Evolutionary conservation across 2,113 vertebrate genomes (phyloP).

Genomic region (Poeciliopsis turrubarensis): DNA sequence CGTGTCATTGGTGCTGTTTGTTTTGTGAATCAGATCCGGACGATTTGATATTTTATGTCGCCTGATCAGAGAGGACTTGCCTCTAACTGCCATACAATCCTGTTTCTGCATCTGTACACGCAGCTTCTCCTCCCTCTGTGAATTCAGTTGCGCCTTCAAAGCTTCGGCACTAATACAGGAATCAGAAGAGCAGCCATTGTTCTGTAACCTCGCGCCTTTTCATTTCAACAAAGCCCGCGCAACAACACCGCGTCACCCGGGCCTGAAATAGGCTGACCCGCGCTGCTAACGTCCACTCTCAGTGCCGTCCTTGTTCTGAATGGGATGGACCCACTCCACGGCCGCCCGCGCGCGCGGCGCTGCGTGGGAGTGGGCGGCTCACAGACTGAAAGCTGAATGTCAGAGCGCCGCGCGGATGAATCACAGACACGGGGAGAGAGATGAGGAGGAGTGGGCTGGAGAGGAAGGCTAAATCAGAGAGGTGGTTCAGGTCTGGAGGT

Average conservation of each 20-base stretch:
- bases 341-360: conserved; percentile 5
- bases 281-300: neutral
- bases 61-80: neutral
- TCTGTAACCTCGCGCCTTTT: neutral
- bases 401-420: conserved; percentile 56
- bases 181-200: neutral
- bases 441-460: conserved; percentile 44
- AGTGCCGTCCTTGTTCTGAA: neutral
- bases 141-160: neutral
- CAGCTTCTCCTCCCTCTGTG: neutral
- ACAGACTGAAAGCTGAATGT: conserved; percentile 46
- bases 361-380: conserved; percentile 43
- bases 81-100: neutral
- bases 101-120: too few species aligned
- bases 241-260: neutral
- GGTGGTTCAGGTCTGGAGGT: conserved; percentile 4
- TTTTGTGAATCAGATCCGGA: too few species aligned
- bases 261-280: neutral
- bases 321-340: conserved; percentile 7
- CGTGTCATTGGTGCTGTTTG: too few species aligned
- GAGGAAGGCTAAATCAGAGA: conserved; percentile 27
- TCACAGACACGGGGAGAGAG: conserved; percentile 43
- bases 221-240: neutral
- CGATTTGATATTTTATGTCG: neutral
- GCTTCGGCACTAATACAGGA: neutral